Percentiles rank a stretch among this genome's conserved stretches.
Conservation (phyloP, 2,888 invertebrate genomes). For the Dromius quadrimaculatus region DNA sequence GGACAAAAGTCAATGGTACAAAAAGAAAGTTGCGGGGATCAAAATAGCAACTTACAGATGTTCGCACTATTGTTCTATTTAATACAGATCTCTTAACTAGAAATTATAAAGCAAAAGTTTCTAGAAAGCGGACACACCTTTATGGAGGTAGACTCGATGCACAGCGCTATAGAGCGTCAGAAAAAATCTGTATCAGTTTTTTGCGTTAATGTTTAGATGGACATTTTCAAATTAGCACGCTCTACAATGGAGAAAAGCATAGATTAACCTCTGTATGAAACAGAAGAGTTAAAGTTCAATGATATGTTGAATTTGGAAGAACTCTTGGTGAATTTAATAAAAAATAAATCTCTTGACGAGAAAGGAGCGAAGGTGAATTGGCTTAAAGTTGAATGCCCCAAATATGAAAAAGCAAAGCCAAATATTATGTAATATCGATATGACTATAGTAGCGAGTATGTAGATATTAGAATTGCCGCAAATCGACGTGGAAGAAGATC, state of each 20-base stretch:
- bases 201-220: slow-evolving; percentile 55
- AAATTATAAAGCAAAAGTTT: slow-evolving; percentile 56
- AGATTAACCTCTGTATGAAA: background rate
- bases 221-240: slow-evolving; percentile 53
- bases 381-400: slow-evolving; percentile 54
- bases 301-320: background rate
- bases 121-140: slow-evolving; percentile 57
- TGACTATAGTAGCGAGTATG: slow-evolving; percentile 40
- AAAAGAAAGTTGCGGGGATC: slow-evolving; percentile 57
- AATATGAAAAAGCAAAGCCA: slow-evolving; percentile 49
- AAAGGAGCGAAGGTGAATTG: slow-evolving; percentile 51
- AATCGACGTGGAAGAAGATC: no score
- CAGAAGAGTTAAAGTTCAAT: background rate
- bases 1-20: no score
- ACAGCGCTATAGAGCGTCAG: slow-evolving; percentile 49
- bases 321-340: background rate
- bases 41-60: slow-evolving; percentile 56
- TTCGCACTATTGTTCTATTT: slow-evolving; percentile 54
- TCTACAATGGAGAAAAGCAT: slow-evolving; percentile 54
- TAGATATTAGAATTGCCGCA: no score
- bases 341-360: slow-evolving; percentile 30
- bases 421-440: slow-evolving; percentile 51
- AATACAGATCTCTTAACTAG: slow-evolving; percentile 54
- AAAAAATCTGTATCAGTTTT: slow-evolving; percentile 48
- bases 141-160: slow-evolving; percentile 58